These are phyloP conservation scores for Drosophila tripunctata DNA, from an alignment of 2,888 invertebrate genomes.

Conservation along the genomic window DNA sequence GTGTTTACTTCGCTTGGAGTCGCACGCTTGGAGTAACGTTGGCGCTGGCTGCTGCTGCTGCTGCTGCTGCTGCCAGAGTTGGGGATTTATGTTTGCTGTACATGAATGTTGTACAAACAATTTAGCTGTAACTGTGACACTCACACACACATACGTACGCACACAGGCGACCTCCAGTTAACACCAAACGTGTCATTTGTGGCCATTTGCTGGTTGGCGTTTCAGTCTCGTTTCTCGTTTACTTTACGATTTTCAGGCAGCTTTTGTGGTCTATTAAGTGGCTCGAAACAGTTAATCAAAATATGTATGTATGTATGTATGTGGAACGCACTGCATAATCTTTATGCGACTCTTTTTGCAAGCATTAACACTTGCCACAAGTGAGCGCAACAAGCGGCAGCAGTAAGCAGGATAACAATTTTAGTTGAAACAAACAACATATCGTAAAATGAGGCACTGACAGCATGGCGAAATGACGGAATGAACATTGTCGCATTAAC, in stretches of 20 bases:
- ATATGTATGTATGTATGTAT: too few species aligned
- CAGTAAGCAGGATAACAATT: constrained; percentile 35
- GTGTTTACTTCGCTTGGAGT: constrained; percentile 40
- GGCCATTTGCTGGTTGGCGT: constrained; percentile 66
- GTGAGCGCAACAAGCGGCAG: constrained; percentile 70
- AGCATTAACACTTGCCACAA: constrained; percentile 36
- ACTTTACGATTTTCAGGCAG: constrained; percentile 58
- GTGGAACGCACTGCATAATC: constrained; percentile 62
- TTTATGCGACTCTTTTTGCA: constrained; percentile 55
- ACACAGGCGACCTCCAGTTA: constrained; percentile 74
- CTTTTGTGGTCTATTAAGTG: constrained; percentile 79
- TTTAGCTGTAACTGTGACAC: constrained; percentile 80
- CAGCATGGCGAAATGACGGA: constrained; percentile 23
- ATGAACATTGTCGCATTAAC: constrained; percentile 33
- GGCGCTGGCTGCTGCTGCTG: constrained; percentile 19
- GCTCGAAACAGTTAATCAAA: constrained; percentile 68
- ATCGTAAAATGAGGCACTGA: constrained; percentile 34
- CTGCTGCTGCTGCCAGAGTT: constrained; percentile 37
- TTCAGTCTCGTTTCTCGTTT: constrained; percentile 23
- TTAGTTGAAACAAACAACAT: constrained; percentile 26
- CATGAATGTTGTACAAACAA: constrained; percentile 81
- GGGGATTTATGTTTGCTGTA: constrained; percentile 75
- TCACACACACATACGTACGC: constrained; percentile 14
- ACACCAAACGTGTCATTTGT: constrained; percentile 81
- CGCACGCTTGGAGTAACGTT: constrained; percentile 49